Base-by-base conservation (phyloP, 1,140 invertebrate species). In the Saccostrea echinata region DNA sequence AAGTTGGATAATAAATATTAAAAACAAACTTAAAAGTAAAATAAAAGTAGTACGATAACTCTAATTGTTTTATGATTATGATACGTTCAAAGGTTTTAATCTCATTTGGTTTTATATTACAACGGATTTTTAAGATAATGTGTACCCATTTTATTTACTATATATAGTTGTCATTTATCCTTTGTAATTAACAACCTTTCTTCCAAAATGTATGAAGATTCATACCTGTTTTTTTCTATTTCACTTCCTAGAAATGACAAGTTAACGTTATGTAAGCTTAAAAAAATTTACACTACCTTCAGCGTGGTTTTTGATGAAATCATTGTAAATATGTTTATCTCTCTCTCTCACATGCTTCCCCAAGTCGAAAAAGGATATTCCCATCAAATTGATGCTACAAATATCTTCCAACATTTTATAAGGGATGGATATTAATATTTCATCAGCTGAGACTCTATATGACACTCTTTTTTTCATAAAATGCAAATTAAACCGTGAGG, bases 381-480 rank as follows among this genome's bases (percentile, higher is more conserved):
- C 30, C 27, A 76, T 9, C 30, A 76, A 76, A 33, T 43, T 76
- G 68, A 76, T 76, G 16, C 1, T 33, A 16, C 16, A 30, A 9
- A 76, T 12, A 27, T 33, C 68, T 76, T 43, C 11, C 2, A 76
- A 27, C 68, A 76, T 30, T 76, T 76, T 76, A 76, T 76, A 76
- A 33, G 68, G 68, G 68, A 30, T 30, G 27, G n/a, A 76, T 76
- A 33, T 76, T 30, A 76, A 76, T 76, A 76, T 76, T 76, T 76
- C 9, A 76, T 76, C 68, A 76, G 27, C 8, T 33, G 3, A 27
- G 2, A 33, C 27, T 12, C 24, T 33, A 27, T 76, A 30, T 76
- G 68, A 76, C 33, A 27, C 68, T 76, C 68, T 76, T 33, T 43
- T 43, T 76, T 76, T 76, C 68, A 33, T 76, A 76, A 76, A 76